Percentiles rank a stretch among this genome's conserved stretches.
Conservation (phyloP, 1,140 invertebrate genomes). For the Littorina saxatilis region DNA sequence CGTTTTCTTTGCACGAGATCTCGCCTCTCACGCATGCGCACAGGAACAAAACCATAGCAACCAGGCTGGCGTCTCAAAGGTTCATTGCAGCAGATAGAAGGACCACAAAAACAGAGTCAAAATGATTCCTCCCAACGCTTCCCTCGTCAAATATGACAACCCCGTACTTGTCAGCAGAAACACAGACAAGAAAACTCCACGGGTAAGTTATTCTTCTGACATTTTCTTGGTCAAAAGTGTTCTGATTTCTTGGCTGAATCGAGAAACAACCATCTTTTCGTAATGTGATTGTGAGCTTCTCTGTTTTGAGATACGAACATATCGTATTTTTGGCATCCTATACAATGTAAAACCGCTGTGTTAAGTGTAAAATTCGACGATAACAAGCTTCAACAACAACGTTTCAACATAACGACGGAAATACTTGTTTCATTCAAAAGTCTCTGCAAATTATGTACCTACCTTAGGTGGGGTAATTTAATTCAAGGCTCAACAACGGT, state of each 20-base stretch:
- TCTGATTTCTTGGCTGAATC: neutral
- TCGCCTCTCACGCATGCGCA: slow-evolving; percentile 46
- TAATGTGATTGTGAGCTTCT: too few relatives aligned
- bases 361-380: too few relatives aligned
- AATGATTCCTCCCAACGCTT: slow-evolving; percentile 82
- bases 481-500: too few relatives aligned
- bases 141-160: slow-evolving; percentile 93
- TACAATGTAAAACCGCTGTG: too few relatives aligned
- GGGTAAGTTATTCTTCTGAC: slow-evolving; percentile 62
- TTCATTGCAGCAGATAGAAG: neutral
- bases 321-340: too few relatives aligned
- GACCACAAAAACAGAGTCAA: slow-evolving; percentile 48
- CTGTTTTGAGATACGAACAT: too few relatives aligned
- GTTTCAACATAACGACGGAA: too few relatives aligned
- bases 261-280: too few relatives aligned
- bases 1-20: neutral
- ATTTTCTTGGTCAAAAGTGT: neutral
- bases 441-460: too few relatives aligned
- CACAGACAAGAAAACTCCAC: slow-evolving; percentile 75
- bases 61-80: slow-evolving; percentile 38
- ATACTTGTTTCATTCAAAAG: too few relatives aligned
- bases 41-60: slow-evolving; percentile 47
- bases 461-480: too few relatives aligned
- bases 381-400: too few relatives aligned
- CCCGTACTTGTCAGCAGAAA: slow-evolving; percentile 85